Base-by-base conservation (phyloP, 2,797 vertebrate genomes). In the Hybognathus amarus region DNA sequence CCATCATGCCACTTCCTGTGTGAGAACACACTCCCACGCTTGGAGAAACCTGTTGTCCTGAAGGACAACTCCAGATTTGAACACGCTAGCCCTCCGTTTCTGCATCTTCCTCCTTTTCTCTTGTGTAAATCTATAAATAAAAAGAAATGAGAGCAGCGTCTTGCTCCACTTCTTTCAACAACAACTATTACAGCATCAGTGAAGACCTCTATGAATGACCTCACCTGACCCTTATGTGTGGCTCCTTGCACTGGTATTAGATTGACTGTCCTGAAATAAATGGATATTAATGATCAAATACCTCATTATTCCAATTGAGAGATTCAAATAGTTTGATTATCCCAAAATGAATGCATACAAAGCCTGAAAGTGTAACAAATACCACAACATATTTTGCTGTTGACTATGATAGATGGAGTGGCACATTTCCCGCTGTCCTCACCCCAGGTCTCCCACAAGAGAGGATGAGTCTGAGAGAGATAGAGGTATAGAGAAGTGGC, bases 1-100 rank as follows among this genome's bases (percentile, higher is more conserved):
- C 50, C 30, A 66, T 83, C 38, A 84, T 78, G 83, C 83, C 81
- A 90, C 85, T 85, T 79, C 89, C 77, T 86, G 77, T 18, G 75
- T 70, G 30, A 84, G 77, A 84, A 54, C 18, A 45, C 42, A 56
- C 77, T 75, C 78, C 73, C 63, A 79, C 15, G 36, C 66, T 63
- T 24, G 2, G 9, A 81, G 70, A 59, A 54, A 75, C 80, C 77
- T 79, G 63, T 79, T 75, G 66, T 79, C 69, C 66, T 71, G 40
- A 84, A 80, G 76, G 71, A 85, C 33, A 66, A 47, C 70, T 80
- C 82, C 77, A 64, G 36, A 68, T 79, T 68, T 63, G 71, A 61
- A 73, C 7, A 52, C 5, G 38, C 45, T 27, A 47, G 38, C 67
- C 38, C 20, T 82, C 80, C 15, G 78, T 22, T n/a, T 18, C 69